Conservation (phyloP, 2,888 invertebrate species). For the Physocephala rufipes region DNA sequence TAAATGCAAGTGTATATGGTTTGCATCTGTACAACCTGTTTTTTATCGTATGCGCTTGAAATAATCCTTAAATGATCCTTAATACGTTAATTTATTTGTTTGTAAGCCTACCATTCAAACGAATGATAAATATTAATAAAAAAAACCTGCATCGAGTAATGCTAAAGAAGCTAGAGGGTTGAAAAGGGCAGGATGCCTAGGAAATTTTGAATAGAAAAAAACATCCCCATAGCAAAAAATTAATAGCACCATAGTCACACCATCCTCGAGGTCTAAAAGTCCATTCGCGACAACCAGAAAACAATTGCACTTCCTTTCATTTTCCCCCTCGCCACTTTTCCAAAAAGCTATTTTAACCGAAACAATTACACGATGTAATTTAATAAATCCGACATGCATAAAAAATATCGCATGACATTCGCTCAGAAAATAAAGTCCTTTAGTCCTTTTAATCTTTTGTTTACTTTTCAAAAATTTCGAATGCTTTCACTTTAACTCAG, state of each 20-base stretch:
- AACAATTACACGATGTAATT: slow-evolving; percentile 60
- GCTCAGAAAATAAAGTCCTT: slow-evolving; percentile 59
- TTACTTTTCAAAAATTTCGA: slow-evolving; percentile 55
- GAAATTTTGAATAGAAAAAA: neutral
- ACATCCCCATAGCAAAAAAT: slow-evolving; percentile 26
- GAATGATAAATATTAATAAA: slow-evolving; percentile 51
- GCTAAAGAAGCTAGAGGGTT: slow-evolving; percentile 17
- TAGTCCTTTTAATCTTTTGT: slow-evolving; percentile 62
- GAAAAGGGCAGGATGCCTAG: slow-evolving; percentile 20
- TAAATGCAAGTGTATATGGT: neutral
- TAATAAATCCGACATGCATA: slow-evolving; percentile 62
- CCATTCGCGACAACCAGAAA: slow-evolving; percentile 38
- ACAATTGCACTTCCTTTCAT: neutral
- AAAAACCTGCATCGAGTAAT: slow-evolving; percentile 41
- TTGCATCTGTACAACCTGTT: slow-evolving; percentile 42
- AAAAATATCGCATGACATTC: slow-evolving; percentile 60
- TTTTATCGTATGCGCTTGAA: slow-evolving; percentile 5
- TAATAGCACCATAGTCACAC: slow-evolving; percentile 11
- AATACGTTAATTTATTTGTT: slow-evolving; percentile 50
- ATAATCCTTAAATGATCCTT: slow-evolving; percentile 9
- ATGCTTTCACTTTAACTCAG: neutral
- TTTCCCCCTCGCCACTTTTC: no score
- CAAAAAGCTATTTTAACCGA: no score
- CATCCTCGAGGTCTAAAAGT: slow-evolving; percentile 19
- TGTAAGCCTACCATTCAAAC: slow-evolving; percentile 49